These are phyloP conservation scores for Lycaon pictus DNA, from an alignment of 2,113 vertebrate species.

Conservation along the genomic window DNA sequence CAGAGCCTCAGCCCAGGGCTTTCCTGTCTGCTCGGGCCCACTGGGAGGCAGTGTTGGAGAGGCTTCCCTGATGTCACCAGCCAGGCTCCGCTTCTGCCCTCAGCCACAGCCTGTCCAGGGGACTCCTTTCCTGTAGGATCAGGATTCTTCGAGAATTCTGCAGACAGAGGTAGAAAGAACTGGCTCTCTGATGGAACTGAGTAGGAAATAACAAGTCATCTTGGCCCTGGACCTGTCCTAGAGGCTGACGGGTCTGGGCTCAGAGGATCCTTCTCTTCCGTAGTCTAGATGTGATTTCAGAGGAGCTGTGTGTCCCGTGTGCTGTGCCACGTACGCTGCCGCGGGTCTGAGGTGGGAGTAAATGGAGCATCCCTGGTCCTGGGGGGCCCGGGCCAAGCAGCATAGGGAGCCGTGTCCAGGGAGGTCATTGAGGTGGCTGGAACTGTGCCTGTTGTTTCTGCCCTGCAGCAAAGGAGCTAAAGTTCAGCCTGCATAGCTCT, in stretches of 20 bases:
- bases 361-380: fast-evolving
- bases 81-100: fast-evolving
- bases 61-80: too few relatives aligned
- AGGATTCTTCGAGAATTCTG: neutral
- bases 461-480: fast-evolving
- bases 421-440: fast-evolving
- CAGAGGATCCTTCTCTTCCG: neutral
- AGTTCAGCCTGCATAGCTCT: neutral
- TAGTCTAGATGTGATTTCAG: fast-evolving
- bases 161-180: neutral
- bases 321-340: fast-evolving
- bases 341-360: neutral
- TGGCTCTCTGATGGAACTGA: fast-evolving
- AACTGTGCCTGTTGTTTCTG: fast-evolving
- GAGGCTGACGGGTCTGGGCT: neutral
- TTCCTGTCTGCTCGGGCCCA: fast-evolving
- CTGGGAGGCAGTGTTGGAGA: neutral
- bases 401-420: too few relatives aligned
- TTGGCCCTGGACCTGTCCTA: fast-evolving
- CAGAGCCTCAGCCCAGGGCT: neutral
- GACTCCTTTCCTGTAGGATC: too few relatives aligned
- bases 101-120: neutral
- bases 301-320: fast-evolving
- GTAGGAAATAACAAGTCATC: neutral
- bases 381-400: neutral